Base-by-base conservation (phyloP, 2,888 invertebrate genomes). In the Cephus sareptanus region DNA sequence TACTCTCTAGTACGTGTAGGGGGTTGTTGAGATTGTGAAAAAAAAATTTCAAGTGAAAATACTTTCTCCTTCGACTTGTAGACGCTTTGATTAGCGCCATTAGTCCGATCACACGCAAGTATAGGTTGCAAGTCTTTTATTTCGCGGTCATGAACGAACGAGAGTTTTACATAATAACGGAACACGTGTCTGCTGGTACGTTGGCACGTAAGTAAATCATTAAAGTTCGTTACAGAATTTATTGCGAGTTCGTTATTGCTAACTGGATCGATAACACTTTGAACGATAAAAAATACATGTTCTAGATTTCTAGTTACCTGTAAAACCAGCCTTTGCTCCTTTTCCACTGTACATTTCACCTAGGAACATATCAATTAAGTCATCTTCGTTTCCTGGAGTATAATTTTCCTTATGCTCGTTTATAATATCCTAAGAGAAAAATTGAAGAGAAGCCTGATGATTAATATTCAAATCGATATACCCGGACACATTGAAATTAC, bases 331-430 rank as follows among this genome's bases (percentile, higher is more conserved):
- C 4, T 86, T 81, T 34, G 87, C 80, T 6, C 84, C 87, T 74
- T 91, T 88, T 23, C 84, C 85, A 30, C 88, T 84, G 73, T 92
- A 89, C 93, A 95, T 94, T 91, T 95, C 94, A 34, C 92, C 92
- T 11, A 95, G 91, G 83, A 94, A 95, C 75, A 94, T 92, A 86
- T 94, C 94, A 74, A 95, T 94, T n/a, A 95, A 89, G 88, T 95
- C 95, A 76, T 92, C 92, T 2, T 92, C 90, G 74, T 91, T 90
- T 0, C 92, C 93, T 0, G 92, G 86, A 0, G 90, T 86, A 85
- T 93, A 93, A 1, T 89, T 92, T 56, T 88, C 81, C 69, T 93
- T 92, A 84, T 95, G 95, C 34, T 94, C 93, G 0, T 90, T 86
- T 75, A 95, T 94, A 1, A 92, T 92, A 79, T 93, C 93, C 92